phyloP scores from a whole-genome alignment of 2,113 vertebrate genomes.

The Colinus virginianus region DNA sequence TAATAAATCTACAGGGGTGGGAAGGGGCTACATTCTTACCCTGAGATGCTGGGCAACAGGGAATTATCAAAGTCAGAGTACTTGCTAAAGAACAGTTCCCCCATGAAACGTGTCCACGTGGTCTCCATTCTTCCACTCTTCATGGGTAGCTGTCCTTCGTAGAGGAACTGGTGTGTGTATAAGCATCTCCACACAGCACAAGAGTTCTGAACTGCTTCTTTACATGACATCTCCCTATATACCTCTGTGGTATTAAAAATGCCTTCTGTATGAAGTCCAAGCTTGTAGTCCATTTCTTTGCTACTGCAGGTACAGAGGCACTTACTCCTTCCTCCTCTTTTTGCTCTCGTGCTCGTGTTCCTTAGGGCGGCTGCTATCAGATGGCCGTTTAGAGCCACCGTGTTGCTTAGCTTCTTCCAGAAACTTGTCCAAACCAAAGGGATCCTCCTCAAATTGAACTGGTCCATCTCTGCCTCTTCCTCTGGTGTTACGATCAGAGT shows the following conservation, averaged over 20 bases:
- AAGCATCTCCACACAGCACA: not conserved
- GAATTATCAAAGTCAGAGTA: constrained; percentile 22
- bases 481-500: constrained; percentile 83
- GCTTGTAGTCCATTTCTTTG: constrained; percentile 47
- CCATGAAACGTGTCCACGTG: constrained; percentile 44
- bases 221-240: not conserved
- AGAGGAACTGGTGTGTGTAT: not conserved
- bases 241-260: constrained; percentile 14
- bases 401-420: constrained; percentile 99
- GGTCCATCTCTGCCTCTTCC: constrained; percentile 91
- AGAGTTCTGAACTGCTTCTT: constrained; percentile 1
- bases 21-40: constrained; percentile 54
- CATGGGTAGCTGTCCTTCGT: not conserved
- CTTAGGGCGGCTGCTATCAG: constrained; percentile 91
- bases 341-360: constrained; percentile 96
- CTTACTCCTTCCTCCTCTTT: constrained; percentile 96
- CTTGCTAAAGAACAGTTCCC: constrained; percentile 11
- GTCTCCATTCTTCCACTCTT: not conserved
- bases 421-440: constrained; percentile 98
- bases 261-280: constrained; percentile 27
- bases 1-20: constrained; percentile 49
- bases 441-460: constrained; percentile 98
- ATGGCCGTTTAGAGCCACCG: constrained; percentile 94
- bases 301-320: not conserved
- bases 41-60: constrained; percentile 43